Percentiles rank a stretch among this genome's conserved stretches.
These are phyloP conservation scores for Nyctibius grandis DNA, from an alignment of 2,797 vertebrate species.

Conservation along the genomic window DNA sequence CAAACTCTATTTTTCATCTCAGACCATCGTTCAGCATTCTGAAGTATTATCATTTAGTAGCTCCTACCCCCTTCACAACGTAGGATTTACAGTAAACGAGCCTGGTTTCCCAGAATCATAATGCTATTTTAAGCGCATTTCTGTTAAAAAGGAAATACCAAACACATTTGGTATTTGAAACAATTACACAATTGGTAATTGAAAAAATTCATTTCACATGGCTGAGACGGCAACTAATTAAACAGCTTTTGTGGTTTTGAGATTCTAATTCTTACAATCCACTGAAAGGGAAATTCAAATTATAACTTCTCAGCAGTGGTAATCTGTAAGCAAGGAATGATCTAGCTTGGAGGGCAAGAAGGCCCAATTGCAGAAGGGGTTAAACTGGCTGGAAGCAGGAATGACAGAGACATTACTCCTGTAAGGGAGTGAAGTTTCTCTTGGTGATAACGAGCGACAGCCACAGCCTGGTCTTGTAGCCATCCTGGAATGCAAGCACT, in stretches of 20 bases:
- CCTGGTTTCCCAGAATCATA: background rate
- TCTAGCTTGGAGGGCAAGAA: background rate
- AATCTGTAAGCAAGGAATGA: background rate
- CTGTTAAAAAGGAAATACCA: background rate
- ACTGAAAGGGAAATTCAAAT: background rate
- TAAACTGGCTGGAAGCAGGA: background rate
- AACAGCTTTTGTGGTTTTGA: background rate
- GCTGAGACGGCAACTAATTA: background rate
- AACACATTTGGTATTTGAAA: no score
- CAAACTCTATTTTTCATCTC: background rate
- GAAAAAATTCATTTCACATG: background rate
- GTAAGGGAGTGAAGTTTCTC: background rate
- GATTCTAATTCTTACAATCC: background rate
- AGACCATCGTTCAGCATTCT: background rate
- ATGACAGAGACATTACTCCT: background rate
- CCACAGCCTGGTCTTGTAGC: background rate
- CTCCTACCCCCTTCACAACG: background rate
- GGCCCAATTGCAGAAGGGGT: background rate
- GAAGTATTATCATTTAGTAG: background rate
- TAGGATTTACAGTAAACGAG: background rate
- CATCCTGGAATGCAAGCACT: background rate
- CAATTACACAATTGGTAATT: no score
- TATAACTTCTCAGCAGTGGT: background rate
- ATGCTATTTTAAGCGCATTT: background rate
- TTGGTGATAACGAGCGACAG: background rate